Conservation (phyloP, 2,888 invertebrate genomes). For the Bombylius discolor region DNA sequence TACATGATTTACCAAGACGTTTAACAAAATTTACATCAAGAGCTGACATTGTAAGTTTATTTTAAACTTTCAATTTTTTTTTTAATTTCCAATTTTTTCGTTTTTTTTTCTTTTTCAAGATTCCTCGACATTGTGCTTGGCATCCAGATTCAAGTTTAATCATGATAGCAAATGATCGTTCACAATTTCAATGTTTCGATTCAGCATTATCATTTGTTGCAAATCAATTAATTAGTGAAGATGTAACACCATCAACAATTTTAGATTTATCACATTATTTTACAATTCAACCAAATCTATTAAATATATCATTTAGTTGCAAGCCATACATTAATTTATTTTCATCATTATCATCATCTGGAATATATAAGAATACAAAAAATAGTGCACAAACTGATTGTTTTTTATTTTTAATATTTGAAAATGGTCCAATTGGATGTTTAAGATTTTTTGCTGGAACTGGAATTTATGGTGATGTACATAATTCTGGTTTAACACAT, state of each 20-base stretch:
- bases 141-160: constrained; percentile 56
- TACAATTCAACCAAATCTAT: constrained; percentile 41
- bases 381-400: constrained; percentile 37
- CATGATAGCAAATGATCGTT: constrained; percentile 54
- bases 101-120: constrained; percentile 30
- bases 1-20: constrained; percentile 63
- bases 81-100: neutral
- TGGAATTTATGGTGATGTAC: constrained; percentile 35
- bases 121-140: constrained; percentile 56
- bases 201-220: constrained; percentile 53
- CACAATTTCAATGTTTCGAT: constrained; percentile 65
- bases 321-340: constrained; percentile 37
- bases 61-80: constrained; percentile 13
- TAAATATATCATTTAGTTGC: constrained; percentile 46
- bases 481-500: constrained; percentile 41
- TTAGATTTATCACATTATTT: constrained; percentile 47
- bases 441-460: constrained; percentile 42
- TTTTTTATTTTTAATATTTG: constrained; percentile 45
- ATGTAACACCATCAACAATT: constrained; percentile 45
- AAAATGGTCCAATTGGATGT: constrained; percentile 47
- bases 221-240: constrained; percentile 53
- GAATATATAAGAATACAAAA: constrained; percentile 20
- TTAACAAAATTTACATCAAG: constrained; percentile 57
- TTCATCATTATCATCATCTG: constrained; percentile 14
- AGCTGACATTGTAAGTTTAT: constrained; percentile 60